Conservation (phyloP, 2,797 vertebrate species). For the Alauda arvensis region DNA sequence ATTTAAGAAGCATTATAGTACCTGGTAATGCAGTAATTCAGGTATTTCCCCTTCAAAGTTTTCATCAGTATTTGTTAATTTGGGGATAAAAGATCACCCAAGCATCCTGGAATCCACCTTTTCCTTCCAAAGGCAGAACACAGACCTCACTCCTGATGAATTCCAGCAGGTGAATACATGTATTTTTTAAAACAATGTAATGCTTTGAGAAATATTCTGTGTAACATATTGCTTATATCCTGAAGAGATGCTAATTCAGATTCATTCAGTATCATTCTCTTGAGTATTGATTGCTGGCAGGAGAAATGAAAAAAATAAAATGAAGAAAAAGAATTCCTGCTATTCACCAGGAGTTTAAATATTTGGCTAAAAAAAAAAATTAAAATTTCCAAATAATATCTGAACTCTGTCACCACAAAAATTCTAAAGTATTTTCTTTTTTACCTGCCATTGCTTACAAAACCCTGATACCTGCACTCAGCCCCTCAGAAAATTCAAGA, state of each 20-base stretch:
- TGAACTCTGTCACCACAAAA: not conserved
- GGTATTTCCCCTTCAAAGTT: not conserved
- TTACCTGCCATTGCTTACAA: not conserved
- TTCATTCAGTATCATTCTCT: not conserved
- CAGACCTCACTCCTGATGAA: not conserved
- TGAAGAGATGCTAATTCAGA: not conserved
- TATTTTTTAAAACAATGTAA: not conserved
- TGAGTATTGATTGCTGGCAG: not conserved
- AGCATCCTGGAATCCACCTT: not conserved
- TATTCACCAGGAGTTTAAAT: not conserved
- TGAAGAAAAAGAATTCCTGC: not conserved
- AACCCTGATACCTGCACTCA: not conserved
- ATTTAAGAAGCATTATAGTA: not conserved
- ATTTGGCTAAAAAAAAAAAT: not conserved
- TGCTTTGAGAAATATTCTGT: not conserved
- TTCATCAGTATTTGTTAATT: not conserved
- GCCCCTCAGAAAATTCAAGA: not conserved
- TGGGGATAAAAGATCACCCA: not conserved
- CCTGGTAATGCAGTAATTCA: not conserved
- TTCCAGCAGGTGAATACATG: not conserved
- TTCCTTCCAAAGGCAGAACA: not conserved
- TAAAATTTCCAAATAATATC: not conserved
- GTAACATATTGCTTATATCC: not conserved
- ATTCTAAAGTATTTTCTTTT: not conserved
- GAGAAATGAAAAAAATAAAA: not conserved